phyloP scores from a whole-genome alignment of 2,888 invertebrate species.

The Tanypteryx hageni region DNA sequence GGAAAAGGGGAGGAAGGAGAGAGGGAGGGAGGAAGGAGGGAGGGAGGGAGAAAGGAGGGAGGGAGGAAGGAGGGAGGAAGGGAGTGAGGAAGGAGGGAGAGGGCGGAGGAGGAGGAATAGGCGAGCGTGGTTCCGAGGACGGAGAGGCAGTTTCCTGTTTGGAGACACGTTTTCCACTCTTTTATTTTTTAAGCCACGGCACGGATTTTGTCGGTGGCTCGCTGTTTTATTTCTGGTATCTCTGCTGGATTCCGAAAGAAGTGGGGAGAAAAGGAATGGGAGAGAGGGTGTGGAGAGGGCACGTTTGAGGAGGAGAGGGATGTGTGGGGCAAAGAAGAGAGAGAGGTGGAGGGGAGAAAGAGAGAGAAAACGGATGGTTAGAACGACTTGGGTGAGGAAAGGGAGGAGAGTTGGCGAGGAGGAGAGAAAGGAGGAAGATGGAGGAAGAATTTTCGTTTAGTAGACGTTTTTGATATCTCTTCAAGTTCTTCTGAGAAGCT shows the following conservation, averaged over 20 bases:
- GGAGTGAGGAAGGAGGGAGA: neutral
- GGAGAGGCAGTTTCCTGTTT: neutral
- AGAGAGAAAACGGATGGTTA: too few species aligned
- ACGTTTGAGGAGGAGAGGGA: too few species aligned
- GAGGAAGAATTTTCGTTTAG: too few species aligned
- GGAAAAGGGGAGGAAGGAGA: neutral
- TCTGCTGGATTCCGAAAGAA: neutral
- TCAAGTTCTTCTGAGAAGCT: too few species aligned
- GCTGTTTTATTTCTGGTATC: neutral
- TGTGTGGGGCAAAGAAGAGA: too few species aligned
- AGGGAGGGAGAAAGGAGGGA: neutral
- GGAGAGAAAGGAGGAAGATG: too few species aligned
- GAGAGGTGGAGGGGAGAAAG: too few species aligned
- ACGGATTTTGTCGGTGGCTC: slow-evolving; percentile 8
- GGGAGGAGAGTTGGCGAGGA: too few species aligned
- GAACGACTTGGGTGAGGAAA: too few species aligned
- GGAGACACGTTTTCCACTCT: neutral
- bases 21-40: neutral
- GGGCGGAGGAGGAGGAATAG: neutral
- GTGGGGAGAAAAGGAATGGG: neutral
- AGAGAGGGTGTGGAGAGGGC: neutral
- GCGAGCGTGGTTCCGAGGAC: neutral
- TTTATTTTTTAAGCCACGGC: neutral
- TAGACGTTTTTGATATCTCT: too few species aligned
- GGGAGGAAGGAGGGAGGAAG: neutral